Base-by-base conservation (phyloP, 1,140 invertebrate genomes). In the Medauroidea extradentata region DNA sequence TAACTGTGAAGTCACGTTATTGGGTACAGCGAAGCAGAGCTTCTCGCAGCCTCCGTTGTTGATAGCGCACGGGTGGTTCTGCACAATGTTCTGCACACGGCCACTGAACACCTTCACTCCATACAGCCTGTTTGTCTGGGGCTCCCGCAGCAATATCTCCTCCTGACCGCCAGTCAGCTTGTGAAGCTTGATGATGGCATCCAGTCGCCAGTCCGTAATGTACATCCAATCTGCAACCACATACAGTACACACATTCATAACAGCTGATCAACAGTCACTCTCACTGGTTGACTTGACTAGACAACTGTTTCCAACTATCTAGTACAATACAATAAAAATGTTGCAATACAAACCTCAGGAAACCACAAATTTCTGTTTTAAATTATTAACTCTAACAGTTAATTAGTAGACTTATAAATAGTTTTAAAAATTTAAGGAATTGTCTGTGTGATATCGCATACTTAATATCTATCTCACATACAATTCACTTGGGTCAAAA, bases 181-280 rank as follows among this genome's bases (percentile, higher is more conserved):
- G 67, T 96, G 87, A 57, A 98, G 78, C 38, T 90, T 79, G 1
- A 98, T 88, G 34, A 99, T 98, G 0, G 96, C 93, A 73, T 98
- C 96, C 5, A 97, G 73, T 38, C 96, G 78, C 95, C 96, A 98
- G 71, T 99, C 96, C 0, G 96, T 97, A 14, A 98, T 95, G 70
- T 96, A 99, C 80, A 99, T 89, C 78, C 88, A 94, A n/a, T 96
- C 87, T 79, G 65, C 39, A n/a, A n/a, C n/a, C n/a, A 16, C 14
- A 52, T 49, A 27, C 14, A 7, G 42, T n/a, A 54, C 21, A 51
- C 29, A 34, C 29, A n/a, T n/a, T n/a, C n/a, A n/a, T n/a, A n/a
- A n/a, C n/a, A n/a, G n/a, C n/a, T n/a, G n/a, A n/a, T n/a, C n/a
- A n/a, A n/a, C n/a, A n/a, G n/a, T n/a, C n/a, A n/a, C n/a, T n/a